Conservation (phyloP, 2,888 invertebrate species). For the Chymomyza procnemis region DNA sequence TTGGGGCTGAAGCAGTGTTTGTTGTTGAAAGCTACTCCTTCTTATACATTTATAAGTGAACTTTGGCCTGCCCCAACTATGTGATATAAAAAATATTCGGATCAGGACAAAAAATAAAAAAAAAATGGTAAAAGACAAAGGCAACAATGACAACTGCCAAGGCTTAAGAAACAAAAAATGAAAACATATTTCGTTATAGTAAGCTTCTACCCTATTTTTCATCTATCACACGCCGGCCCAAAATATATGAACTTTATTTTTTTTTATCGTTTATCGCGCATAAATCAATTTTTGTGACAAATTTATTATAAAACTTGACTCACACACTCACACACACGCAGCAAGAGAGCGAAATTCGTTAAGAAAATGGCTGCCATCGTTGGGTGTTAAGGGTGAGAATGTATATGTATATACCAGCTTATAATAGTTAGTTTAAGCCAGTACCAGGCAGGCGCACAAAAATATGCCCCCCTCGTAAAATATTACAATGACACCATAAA, state of each 20-base stretch:
- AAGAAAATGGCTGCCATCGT: conserved; percentile 36
- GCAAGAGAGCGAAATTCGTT: conserved; percentile 29
- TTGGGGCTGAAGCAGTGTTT: neutral
- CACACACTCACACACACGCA: conserved; percentile 26
- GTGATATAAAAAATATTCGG: neutral
- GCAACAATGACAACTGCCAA: neutral
- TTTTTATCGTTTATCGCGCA: conserved; percentile 70
- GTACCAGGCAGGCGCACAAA: conserved; percentile 40
- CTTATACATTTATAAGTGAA: neutral
- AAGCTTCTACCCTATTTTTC: neutral
- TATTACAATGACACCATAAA: conserved; percentile 74
- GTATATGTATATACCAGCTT: neutral
- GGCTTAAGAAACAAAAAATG: neutral
- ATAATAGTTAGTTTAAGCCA: conserved; percentile 36
- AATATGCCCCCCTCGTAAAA: conserved; percentile 58
- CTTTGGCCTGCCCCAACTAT: neutral
- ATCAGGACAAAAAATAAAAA: neutral
- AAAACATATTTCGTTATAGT: neutral
- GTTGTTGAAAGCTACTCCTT: neutral
- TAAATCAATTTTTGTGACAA: conserved; percentile 75
- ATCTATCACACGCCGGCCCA: neutral
- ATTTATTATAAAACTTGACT: conserved; percentile 70
- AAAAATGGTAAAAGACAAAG: neutral
- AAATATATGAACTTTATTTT: conserved; percentile 54
- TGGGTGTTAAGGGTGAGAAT: neutral